Base-by-base conservation (phyloP, 2,797 vertebrate genomes). In the Gobio occitaniae region DNA sequence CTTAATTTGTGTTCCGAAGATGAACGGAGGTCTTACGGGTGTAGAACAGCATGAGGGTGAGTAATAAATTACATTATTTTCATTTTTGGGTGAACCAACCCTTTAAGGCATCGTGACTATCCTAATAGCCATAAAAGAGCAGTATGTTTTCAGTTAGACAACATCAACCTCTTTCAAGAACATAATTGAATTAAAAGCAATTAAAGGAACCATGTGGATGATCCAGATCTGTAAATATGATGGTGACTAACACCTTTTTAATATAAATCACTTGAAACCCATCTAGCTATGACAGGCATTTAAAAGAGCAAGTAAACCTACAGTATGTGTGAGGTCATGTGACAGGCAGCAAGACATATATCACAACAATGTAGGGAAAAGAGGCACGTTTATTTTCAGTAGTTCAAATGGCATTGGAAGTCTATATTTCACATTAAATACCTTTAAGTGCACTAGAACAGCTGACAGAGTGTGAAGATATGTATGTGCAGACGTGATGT, bases 181-280 rank as follows among this genome's bases (percentile, higher is more conserved):
- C 9, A 50, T 78, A 3, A 48, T 19, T 79, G 32, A 79, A 74
- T 25, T 29, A 19, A 66, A 65, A 80, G 69, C 59, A 2, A 61
- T 65, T 75, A 74, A 65, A 81, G 19, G 29, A 80, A 61, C n/a
- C 3, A 59, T 61, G 84, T 80, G 68, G 48, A 32, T 54, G 84
- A 50, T 85, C 91, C 90, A 88, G 91, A 93, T 90, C 90, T 92
- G 90, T 92, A 90, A 90, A 90, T 92, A 84, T 90, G 91, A 94
- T 92, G 91, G 88, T 92, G 92, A 93, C 89, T 91, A 93, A 93
- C 91, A 92, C 92, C 91, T 91, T 91, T 63, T 63, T 13, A 91
- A 38, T 90, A 93, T 93, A 93, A 94, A 94, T 94, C 92, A 92
- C 90, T 89, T 90, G 91, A 92, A 93, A 90, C 89, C 92, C 90